Conservation (phyloP, 2,797 vertebrate genomes). For the Pampus argenteus region DNA sequence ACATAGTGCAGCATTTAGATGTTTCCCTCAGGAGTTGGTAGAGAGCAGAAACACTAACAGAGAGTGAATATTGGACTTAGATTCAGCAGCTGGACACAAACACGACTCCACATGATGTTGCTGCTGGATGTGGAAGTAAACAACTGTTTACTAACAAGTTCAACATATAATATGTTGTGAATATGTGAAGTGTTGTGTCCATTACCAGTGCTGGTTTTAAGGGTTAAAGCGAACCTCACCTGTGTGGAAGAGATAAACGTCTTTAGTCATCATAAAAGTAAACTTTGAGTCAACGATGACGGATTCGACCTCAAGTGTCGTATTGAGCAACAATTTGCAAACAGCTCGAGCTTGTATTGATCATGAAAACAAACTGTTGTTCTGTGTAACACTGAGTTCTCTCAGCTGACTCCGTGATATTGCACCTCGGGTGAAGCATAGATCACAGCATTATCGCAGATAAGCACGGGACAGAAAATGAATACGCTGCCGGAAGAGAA, state of each 20-base stretch:
- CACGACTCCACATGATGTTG: too few relatives aligned
- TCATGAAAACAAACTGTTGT: conserved; percentile 12
- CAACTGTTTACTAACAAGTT: too few relatives aligned
- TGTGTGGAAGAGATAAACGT: neutral
- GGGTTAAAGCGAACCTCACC: neutral
- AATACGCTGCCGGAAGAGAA: conserved; percentile 43
- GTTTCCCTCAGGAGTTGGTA: too few relatives aligned
- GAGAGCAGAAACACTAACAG: too few relatives aligned
- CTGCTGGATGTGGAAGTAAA: too few relatives aligned
- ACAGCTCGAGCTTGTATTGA: neutral
- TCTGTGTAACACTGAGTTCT: neutral
- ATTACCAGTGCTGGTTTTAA: too few relatives aligned
- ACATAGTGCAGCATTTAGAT: too few relatives aligned
- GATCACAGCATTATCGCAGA: conserved; percentile 48
- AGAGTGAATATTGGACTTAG: too few relatives aligned
- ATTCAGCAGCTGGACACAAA: too few relatives aligned
- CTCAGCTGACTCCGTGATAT: conserved; percentile 36
- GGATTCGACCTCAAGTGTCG: neutral
- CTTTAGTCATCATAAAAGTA: neutral
- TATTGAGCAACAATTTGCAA: neutral
- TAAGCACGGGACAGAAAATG: conserved; percentile 44
- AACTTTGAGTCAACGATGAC: neutral
- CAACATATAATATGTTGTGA: too few relatives aligned
- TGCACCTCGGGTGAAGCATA: conserved; percentile 33
- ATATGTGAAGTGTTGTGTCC: too few relatives aligned